phyloP scores from a whole-genome alignment of 1,140 invertebrate genomes.

The Drosophila parabipectinata region DNA sequence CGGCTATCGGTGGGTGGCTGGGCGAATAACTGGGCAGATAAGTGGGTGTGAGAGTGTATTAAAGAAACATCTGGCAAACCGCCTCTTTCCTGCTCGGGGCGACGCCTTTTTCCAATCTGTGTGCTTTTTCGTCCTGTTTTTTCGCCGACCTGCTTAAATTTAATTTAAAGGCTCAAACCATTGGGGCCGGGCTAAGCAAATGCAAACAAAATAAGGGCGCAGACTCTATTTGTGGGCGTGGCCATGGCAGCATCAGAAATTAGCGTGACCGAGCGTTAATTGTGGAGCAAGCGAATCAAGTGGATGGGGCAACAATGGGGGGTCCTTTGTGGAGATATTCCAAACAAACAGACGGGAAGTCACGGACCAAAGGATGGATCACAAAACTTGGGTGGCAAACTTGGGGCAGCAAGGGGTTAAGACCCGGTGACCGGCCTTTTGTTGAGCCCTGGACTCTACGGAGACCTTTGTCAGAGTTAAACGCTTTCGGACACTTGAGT shows the following conservation, averaged over 20 bases:
- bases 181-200: slow-evolving; percentile 12
- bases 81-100: slow-evolving; percentile 24
- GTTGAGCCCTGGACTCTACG: background rate
- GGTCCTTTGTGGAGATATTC: slow-evolving; percentile 24
- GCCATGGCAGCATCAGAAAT: slow-evolving; percentile 49
- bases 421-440: slow-evolving; percentile 23
- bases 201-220: slow-evolving; percentile 39
- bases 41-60: slow-evolving; percentile 48
- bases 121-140: background rate
- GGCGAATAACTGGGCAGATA: background rate
- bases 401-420: slow-evolving; percentile 43
- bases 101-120: slow-evolving; percentile 43
- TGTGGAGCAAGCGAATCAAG: slow-evolving; percentile 18
- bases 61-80: slow-evolving; percentile 69
- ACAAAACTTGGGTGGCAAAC: slow-evolving; percentile 24
- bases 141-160: slow-evolving; percentile 43
- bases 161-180: slow-evolving; percentile 52
- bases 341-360: slow-evolving; percentile 66
- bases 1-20: slow-evolving; percentile 30
- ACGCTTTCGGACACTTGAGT: slow-evolving; percentile 59
- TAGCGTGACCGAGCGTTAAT: slow-evolving; percentile 65
- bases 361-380: slow-evolving; percentile 32
- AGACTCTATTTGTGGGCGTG: slow-evolving; percentile 55
- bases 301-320: slow-evolving; percentile 2
- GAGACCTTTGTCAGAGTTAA: slow-evolving; percentile 67